Base-by-base conservation (phyloP, 1,140 invertebrate species). In the Drosophila subpulchrella region DNA sequence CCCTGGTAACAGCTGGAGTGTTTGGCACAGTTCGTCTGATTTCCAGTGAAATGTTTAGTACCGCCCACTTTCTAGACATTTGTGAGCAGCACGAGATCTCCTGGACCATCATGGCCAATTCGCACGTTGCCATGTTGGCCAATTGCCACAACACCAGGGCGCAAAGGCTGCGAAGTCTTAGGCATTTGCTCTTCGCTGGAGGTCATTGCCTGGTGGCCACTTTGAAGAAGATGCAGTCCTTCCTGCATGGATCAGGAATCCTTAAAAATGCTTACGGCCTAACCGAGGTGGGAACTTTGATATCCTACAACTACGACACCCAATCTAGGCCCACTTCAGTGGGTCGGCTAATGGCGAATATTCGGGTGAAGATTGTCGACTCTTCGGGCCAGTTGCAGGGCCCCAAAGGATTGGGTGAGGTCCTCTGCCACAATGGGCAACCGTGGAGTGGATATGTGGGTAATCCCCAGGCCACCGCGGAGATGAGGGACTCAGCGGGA, bases 401-500 rank as follows among this genome's bases (percentile, higher is more conserved):
- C 6, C 72, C 76, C 2, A 75, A 78, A 20, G 71, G 84, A 5
- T 8, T 57, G 24, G 92, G 92, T 0, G 92, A 92, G 59, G 73
- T 92, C 10, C 76, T 78, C 10, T 78, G 90, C 4, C 72, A 83
- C 46, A 79, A 66, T 30, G 72, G 67, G 7, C 78, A 91, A 24
- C 32, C 56, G 6, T 92, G 92, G 90, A 76, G 66, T 36, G 92
- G 92, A 10, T 92, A 92, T 53, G 91, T 74, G 66, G 91, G 76
- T 7, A 92, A 92, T 57, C 15, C 68, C 0, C 48, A 55, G 27
- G 89, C 80, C 15, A 88, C 91, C 7, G 75, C 67, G 7, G 83
- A 85, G 27, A 78, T 92, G 56, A 81, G 88, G 6, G 91, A 92
- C 41, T 17, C 72, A 1, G 82, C 86, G 13, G 95, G 95, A 5